phyloP scores from a whole-genome alignment of 2,797 vertebrate species.

The Halcyon badia region DNA sequence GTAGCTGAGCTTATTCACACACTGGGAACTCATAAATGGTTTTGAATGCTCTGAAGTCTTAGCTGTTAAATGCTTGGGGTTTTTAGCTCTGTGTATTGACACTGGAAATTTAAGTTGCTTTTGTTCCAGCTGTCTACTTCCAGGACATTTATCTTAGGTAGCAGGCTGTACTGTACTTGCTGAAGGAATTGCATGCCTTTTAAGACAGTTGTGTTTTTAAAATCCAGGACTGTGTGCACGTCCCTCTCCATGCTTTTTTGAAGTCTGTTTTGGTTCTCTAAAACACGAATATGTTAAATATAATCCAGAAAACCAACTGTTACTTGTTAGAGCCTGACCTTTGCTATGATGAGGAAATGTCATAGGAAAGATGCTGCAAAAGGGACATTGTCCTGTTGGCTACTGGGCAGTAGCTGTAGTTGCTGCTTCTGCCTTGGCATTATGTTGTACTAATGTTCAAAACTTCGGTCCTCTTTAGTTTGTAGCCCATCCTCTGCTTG shows the following conservation, averaged over 20 bases:
- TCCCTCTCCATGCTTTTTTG: fast-evolving
- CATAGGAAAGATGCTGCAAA: neutral
- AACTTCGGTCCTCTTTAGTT: neutral
- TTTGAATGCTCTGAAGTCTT: neutral
- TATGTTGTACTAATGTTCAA: neutral
- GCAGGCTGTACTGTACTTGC: neutral
- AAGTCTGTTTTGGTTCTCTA: neutral
- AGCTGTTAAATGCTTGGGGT: neutral
- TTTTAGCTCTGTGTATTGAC: neutral
- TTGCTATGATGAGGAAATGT: neutral
- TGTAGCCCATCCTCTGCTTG: neutral
- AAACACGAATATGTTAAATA: neutral
- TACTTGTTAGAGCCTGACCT: neutral
- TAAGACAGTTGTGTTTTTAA: neutral
- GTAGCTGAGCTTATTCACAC: neutral
- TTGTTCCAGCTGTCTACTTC: neutral
- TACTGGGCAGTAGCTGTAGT: neutral
- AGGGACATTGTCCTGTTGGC: neutral
- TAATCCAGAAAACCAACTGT: neutral
- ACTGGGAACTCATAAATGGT: neutral
- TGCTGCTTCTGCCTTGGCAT: neutral
- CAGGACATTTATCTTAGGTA: neutral
- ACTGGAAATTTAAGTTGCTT: neutral
- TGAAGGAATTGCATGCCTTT: neutral
- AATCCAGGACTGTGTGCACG: neutral